phyloP scores from a whole-genome alignment of 92 coral and sea anemone species.

The Isaurus tuberculatus region DNA sequence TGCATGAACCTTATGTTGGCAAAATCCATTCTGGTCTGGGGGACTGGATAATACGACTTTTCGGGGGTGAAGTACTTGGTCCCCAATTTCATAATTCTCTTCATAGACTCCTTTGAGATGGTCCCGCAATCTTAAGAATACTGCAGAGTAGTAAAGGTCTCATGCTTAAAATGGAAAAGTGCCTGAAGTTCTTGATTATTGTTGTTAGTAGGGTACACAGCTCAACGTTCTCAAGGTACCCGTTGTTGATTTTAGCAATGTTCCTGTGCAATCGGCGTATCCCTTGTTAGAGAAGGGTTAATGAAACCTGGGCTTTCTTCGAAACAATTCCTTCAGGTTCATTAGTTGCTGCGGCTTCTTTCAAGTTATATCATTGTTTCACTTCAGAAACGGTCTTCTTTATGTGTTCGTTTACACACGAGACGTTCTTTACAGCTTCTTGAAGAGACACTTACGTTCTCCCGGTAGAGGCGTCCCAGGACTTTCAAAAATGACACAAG shows the following conservation, averaged over 20 bases:
- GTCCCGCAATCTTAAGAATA: slow-evolving; percentile 28
- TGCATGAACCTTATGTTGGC: slow-evolving; percentile 26
- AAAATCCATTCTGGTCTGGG: slow-evolving; percentile 42
- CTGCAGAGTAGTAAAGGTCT: slow-evolving; percentile 58
- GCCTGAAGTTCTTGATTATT: slow-evolving; percentile 5
- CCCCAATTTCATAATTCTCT: background rate
- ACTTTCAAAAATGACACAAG: slow-evolving; percentile 29
- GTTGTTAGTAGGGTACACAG: slow-evolving; percentile 44
- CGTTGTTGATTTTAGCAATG: slow-evolving; percentile 8
- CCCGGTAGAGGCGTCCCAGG: slow-evolving; percentile 32
- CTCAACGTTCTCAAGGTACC: slow-evolving; percentile 44
- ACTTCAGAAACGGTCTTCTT: slow-evolving; percentile 1
- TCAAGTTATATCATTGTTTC: background rate
- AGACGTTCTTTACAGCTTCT: slow-evolving; percentile 19
- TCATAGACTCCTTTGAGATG: background rate
- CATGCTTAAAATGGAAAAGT: slow-evolving; percentile 52
- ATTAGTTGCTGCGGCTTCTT: slow-evolving; percentile 48
- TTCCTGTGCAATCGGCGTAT: slow-evolving; percentile 40
- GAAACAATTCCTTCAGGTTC: slow-evolving; percentile 58
- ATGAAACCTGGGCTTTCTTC: background rate
- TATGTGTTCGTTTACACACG: slow-evolving; percentile 5
- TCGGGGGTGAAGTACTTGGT: background rate
- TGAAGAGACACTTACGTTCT: slow-evolving; percentile 17
- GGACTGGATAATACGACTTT: slow-evolving; percentile 14
- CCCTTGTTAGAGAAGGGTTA: slow-evolving; percentile 48